These are phyloP conservation scores for Drosophila testacea DNA, from an alignment of 2,888 invertebrate species.

Conservation along the genomic window DNA sequence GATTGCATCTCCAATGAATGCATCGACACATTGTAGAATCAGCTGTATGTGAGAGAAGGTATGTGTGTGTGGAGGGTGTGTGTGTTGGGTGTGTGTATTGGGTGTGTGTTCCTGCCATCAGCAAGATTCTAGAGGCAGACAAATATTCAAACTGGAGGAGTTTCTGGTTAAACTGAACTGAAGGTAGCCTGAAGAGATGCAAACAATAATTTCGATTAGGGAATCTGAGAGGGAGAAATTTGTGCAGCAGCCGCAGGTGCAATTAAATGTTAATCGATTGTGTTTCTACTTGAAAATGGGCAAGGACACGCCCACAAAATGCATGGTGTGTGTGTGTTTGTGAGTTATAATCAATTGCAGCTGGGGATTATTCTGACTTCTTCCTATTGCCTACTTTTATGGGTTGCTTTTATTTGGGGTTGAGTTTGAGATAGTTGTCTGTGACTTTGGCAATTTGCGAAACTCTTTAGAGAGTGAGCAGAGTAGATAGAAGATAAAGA, in stretches of 20 bases:
- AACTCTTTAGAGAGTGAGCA: not conserved
- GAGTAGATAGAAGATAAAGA: not conserved
- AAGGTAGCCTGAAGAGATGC: constrained; percentile 38
- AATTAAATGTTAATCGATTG: constrained; percentile 78
- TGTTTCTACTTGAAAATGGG: constrained; percentile 37
- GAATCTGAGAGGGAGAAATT: constrained; percentile 41
- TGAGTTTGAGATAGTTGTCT: constrained; percentile 12
- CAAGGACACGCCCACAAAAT: constrained; percentile 29
- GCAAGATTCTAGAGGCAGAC: constrained; percentile 31
- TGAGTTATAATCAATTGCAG: constrained; percentile 45
- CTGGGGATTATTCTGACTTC: constrained; percentile 20
- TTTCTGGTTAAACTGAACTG: not conserved
- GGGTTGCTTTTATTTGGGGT: constrained; percentile 14
- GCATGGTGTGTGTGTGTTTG: constrained; percentile 11
- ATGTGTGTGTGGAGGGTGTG: constrained; percentile 1
- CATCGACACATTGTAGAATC: constrained; percentile 3
- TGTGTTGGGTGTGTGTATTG: constrained; percentile 5
- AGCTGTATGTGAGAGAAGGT: constrained; percentile 2
- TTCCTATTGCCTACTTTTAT: constrained; percentile 32
- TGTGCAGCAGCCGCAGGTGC: constrained; percentile 55
- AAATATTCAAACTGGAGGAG: constrained; percentile 33
- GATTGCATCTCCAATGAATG: constrained; percentile 20
- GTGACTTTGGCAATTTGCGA: constrained; percentile 14
- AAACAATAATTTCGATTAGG: constrained; percentile 67
- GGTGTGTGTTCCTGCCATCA: constrained; percentile 24